These are phyloP conservation scores for Tragopan temminckii DNA, from an alignment of 2,797 vertebrate genomes.

Conservation along the genomic window DNA sequence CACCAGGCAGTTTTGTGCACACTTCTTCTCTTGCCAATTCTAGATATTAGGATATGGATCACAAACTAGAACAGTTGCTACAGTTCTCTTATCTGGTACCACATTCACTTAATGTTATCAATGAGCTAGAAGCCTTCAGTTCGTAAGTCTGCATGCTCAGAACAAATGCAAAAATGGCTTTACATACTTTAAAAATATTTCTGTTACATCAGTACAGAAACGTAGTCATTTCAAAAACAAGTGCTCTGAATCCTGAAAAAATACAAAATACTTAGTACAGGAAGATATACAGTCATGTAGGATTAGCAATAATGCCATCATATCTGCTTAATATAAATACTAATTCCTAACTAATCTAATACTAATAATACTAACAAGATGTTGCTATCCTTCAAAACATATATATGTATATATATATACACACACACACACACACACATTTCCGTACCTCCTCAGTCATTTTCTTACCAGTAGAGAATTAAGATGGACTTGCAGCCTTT, in stretches of 20 bases:
- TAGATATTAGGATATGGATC: not conserved
- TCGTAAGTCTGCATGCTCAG: not conserved
- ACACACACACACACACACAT: too few relatives aligned
- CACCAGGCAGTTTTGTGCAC: not conserved
- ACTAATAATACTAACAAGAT: not conserved
- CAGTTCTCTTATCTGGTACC: not conserved
- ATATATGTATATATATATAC: too few relatives aligned
- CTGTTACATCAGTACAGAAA: not conserved
- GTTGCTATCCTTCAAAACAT: not conserved
- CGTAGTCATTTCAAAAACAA: not conserved
- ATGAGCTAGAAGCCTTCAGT: not conserved
- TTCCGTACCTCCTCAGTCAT: not conserved
- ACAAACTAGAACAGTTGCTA: too few relatives aligned
- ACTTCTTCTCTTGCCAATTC: not conserved
- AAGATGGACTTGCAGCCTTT: not conserved
- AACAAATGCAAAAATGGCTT: not conserved
- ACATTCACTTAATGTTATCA: not conserved
- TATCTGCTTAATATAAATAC: not conserved
- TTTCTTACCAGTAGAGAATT: not conserved
- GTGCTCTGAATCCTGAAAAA: not conserved
- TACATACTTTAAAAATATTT: not conserved
- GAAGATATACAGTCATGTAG: not conserved
- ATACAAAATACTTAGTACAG: not conserved
- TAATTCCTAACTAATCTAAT: not conserved
- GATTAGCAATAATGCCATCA: not conserved